Base-by-base conservation (phyloP, 2,113 vertebrate genomes). In the Chitala chitala region DNA sequence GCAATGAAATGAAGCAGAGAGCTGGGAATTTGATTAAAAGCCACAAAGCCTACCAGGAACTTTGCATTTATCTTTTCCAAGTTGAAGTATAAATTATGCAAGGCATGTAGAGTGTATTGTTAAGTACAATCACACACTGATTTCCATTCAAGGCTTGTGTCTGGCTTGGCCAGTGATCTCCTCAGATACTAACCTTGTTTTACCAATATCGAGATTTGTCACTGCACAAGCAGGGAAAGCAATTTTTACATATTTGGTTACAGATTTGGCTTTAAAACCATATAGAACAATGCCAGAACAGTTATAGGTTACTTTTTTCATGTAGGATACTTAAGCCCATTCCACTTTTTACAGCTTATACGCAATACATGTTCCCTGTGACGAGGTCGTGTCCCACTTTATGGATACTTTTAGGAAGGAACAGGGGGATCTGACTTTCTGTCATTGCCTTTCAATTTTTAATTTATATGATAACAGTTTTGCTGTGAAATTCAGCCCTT, bases 131-230 rank as follows among this genome's bases (percentile, higher is more conserved):
- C 81, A 78, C 71, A 83, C 81, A 83, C 85, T 87, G 86, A 87
- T 86, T 85, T 82, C 77, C 81, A 78, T 79, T 85, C 83, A 84
- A 86, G 82, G 86, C 86, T 85, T 84, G 86, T 89, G 71, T 75
- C 75, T 81, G 75, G 78, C 77, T 78, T 79, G 75, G 54, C 75
- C 48, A 74, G 78, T 83, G 81, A 87, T 63, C 73, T 76, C 73
- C 65, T 77, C 79, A 51, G 54, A 71, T 71, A 75, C 50, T 74
- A 78, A 75, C 66, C 54, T 72, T 72, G 40, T 72, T 56, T 61
- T 38, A 56, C 51, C 53, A 56, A 71, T 65, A 71, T 56, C 54
- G 38, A 40, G 53, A 36, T 61, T 51, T 26, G 33, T 72, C 46
- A 61, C 55, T 48, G 22, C 15, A 42, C 3, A 56, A 56, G 53